Evolutionary conservation across 2,888 invertebrate species (phyloP).

Genomic region (Drosophila melanosoma): DNA sequence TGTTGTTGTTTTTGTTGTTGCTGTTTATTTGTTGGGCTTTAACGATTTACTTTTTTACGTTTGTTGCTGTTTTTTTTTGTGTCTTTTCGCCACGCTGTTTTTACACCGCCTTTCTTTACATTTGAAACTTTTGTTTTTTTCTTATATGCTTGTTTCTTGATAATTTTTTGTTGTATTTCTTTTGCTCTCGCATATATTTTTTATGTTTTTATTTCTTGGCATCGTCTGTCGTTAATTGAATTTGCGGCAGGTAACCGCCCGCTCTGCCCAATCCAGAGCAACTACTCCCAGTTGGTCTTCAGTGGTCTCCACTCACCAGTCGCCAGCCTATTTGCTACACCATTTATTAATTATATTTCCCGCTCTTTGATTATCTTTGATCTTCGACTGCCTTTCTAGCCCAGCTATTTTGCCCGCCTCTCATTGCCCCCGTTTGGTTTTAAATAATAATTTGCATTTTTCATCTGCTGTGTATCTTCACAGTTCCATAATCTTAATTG

Average conservation of each 20-base stretch:
- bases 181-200: conserved; percentile 10
- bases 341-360: conserved; percentile 71
- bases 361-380: conserved; percentile 22
- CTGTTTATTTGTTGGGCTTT: conserved; percentile 48
- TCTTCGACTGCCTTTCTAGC: conserved; percentile 47
- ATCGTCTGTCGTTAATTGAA: conserved; percentile 66
- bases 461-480: conserved; percentile 61
- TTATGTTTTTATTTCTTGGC: conserved; percentile 55
- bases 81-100: conserved; percentile 53
- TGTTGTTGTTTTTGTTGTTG: conserved; percentile 15
- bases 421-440: conserved; percentile 10
- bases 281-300: conserved; percentile 3
- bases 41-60: conserved; percentile 45
- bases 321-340: conserved; percentile 50
- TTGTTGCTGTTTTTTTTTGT: conserved; percentile 1
- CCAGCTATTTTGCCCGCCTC: conserved; percentile 18
- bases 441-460: conserved; percentile 70
- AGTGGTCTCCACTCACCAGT: neutral
- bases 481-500: conserved; percentile 25
- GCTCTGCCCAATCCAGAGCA: conserved; percentile 12
- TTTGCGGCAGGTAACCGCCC: conserved; percentile 63
- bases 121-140: conserved; percentile 60
- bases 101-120: conserved; percentile 65
- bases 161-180: conserved; percentile 39
- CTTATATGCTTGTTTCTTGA: conserved; percentile 57